These are phyloP conservation scores for Trichomalopsis sarcophagae DNA, from an alignment of 1,140 invertebrate species.

Conservation along the genomic window DNA sequence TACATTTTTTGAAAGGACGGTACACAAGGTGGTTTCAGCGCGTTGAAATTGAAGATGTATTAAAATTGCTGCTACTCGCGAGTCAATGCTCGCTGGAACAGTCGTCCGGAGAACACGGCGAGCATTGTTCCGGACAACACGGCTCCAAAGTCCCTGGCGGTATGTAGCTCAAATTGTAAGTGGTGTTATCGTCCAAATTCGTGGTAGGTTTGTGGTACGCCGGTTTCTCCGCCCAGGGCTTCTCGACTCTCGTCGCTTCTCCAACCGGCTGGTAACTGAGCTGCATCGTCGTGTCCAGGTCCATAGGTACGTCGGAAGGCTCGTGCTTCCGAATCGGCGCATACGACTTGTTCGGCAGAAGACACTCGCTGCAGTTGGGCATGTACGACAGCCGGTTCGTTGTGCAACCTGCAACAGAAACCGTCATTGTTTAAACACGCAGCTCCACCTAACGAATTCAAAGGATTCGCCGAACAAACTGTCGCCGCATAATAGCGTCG, in stretches of 20 bases:
- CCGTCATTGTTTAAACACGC: background rate
- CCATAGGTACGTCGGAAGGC: slow-evolving; percentile 75
- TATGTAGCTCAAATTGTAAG: slow-evolving; percentile 65
- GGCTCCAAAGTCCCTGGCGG: slow-evolving; percentile 61
- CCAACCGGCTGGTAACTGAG: slow-evolving; percentile 69
- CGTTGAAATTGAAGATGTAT: too few relatives aligned
- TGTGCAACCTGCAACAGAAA: slow-evolving; percentile 61
- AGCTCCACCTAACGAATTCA: background rate
- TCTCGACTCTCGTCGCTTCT: slow-evolving; percentile 52
- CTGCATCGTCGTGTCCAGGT: slow-evolving; percentile 70
- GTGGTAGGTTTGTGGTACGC: slow-evolving; percentile 59
- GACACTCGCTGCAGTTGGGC: slow-evolving; percentile 56
- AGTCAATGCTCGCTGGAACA: background rate
- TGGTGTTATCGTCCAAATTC: slow-evolving; percentile 67
- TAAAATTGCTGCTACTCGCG: slow-evolving; percentile 52
- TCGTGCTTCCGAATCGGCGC: slow-evolving; percentile 66
- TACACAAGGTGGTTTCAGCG: too few relatives aligned
- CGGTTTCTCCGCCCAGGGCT: slow-evolving; percentile 56
- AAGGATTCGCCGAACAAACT: background rate
- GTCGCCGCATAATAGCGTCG: background rate
- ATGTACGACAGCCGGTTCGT: slow-evolving; percentile 68
- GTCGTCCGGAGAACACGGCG: slow-evolving; percentile 13
- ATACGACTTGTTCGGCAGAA: slow-evolving; percentile 61
- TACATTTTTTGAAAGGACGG: background rate
- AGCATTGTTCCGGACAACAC: background rate